Evolutionary conservation across 2,113 vertebrate genomes (phyloP), one percentile per base, ranked within the genome.

Genomic region (Seriola rivoliana): DNA sequence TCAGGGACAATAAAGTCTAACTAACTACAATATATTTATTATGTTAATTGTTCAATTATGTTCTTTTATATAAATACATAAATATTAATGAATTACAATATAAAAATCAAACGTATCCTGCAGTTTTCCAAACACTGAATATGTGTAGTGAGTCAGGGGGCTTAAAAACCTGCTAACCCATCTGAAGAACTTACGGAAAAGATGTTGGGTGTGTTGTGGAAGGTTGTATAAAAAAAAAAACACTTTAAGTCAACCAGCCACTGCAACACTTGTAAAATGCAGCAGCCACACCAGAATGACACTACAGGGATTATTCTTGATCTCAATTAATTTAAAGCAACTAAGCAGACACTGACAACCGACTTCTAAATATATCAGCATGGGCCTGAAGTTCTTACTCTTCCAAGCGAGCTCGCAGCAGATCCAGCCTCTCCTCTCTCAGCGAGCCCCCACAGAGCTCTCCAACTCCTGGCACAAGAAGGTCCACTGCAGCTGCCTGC

Each of bases 361-460:
- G 10, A 7, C 23, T 14, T 54, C 23, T 8, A 50, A 72, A 69
- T 55, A 11, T 55, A 59, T 32, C 32, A 48, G 11, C 57, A 48
- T 5, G 8, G 29, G 58, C 58, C 40, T 42, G 8, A 8, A 42
- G 40, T 11, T 42, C 40, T 50, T 96, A 99, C 98, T 94, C 95
- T 84, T 95, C 88, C 40, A 99, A 92, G 21, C 95, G 96, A 50
- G 95, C 91, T 21, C 91, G 86, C 0, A 99, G 94, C 76, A 97
- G 81, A 57, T 96, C 94, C 73, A 95, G 93, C 68, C 98, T 95
- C 80, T 99, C 98, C 69, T 99, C 98, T 88, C 98, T 96, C 77
- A 99, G 95, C 38, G 97, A 97, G 74, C 98, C 98, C 80, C 98
- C 98, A 68, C 96, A 99, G 71, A 99, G 90, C 88, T 99, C 98